Conservation (phyloP, 1,140 invertebrate genomes). For the Riptortus pedestris region DNA sequence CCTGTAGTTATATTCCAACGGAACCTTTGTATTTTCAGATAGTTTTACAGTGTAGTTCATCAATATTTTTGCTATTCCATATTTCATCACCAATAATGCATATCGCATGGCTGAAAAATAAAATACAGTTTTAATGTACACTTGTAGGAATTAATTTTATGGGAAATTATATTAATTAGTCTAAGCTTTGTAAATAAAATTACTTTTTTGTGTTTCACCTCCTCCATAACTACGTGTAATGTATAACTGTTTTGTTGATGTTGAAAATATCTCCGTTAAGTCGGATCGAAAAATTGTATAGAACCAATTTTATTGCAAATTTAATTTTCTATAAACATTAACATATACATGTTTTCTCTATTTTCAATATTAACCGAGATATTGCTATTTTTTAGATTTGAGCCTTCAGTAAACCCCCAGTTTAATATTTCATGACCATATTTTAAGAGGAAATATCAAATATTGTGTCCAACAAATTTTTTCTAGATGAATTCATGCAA, state of each 20-base stretch:
- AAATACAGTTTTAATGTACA: too few species aligned
- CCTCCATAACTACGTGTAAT: not conserved
- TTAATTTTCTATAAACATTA: too few species aligned
- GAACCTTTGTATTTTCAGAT: not conserved
- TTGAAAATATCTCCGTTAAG: not conserved
- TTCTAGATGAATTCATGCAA: too few species aligned
- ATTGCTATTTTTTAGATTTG: too few species aligned
- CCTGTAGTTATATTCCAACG: not conserved
- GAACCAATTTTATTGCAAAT: too few species aligned
- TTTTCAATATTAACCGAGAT: too few species aligned
- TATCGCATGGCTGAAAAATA: not conserved
- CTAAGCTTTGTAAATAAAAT: not conserved
- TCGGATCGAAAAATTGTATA: too few species aligned
- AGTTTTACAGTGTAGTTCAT: constrained; percentile 2
- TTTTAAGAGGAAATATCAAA: too few species aligned
- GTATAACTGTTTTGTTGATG: not conserved
- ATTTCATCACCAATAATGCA: not conserved
- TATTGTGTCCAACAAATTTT: too few species aligned
- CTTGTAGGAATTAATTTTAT: not conserved
- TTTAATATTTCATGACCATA: too few species aligned
- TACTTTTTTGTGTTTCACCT: not conserved
- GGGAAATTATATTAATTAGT: not conserved
- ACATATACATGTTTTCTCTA: too few species aligned
- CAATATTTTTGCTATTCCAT: not conserved
- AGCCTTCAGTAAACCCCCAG: too few species aligned